Conservation (phyloP, 1,140 invertebrate genomes). For the Chrysoperla carnea region DNA sequence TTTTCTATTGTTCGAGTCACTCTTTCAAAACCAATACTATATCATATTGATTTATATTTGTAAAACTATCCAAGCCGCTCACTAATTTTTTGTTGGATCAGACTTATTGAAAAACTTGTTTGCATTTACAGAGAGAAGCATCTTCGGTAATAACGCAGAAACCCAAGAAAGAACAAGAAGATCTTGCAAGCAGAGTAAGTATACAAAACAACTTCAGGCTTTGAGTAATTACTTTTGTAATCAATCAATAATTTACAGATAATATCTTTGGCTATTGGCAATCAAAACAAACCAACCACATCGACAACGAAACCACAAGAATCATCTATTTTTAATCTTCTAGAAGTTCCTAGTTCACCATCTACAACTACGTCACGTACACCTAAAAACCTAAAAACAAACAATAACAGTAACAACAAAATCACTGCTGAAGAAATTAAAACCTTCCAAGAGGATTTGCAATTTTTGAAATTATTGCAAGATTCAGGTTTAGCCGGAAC, state of each 20-base stretch:
- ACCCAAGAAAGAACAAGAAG: not conserved
- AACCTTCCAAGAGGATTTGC: too few species aligned
- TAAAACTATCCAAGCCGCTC: too few species aligned
- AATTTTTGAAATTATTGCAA: too few species aligned
- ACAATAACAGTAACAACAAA: too few species aligned
- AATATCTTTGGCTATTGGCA: slow-evolving; percentile 13
- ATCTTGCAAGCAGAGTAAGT: slow-evolving; percentile 16
- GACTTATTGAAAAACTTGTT: too few species aligned
- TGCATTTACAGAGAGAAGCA: slow-evolving; percentile 4
- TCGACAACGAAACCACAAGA: slow-evolving; percentile 1
- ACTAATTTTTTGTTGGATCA: too few species aligned
- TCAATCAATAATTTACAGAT: slow-evolving; percentile 15
- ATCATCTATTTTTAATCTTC: not conserved
- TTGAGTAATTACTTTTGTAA: too few species aligned
- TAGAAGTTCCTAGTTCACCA: not conserved
- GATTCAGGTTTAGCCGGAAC: too few species aligned
- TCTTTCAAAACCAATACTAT: too few species aligned
- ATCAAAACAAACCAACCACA: slow-evolving; percentile 5
- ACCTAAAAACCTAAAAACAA: not conserved
- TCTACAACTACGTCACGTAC: not conserved
- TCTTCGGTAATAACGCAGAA: not conserved
- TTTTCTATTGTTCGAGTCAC: too few species aligned
- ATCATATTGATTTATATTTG: too few species aligned
- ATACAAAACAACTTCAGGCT: too few species aligned
- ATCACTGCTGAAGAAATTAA: not conserved